Evolutionary conservation across 2,888 invertebrate species (phyloP), one percentile per base, ranked within the genome.

Genomic region (Alcis repandata): DNA sequence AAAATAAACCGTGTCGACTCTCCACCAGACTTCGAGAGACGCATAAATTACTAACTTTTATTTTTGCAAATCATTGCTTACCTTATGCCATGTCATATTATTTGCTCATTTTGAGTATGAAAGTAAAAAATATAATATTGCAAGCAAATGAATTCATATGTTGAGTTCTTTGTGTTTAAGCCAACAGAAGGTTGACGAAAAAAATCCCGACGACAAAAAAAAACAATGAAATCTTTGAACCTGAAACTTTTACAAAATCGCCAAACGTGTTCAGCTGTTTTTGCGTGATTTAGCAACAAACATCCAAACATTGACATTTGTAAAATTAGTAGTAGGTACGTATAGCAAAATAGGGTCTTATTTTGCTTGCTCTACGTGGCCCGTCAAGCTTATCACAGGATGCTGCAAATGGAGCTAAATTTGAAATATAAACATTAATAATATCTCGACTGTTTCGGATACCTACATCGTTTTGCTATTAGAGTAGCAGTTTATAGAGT

Each of bases 381-480:
- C 60, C 48, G 57, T 61, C 67, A 64, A 64, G 22, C 56, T 59
- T 70, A 70, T 68, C 69, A 52, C 41, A 52, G 43, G 58, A 64
- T 59, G 59, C 63, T 68, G 58, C 57, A 51, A 67, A 67, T 67
- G 45, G 64, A 57, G 53, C 33, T 74, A 73, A 70, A 70, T 74
- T 71, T 77, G 72, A 79, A 82, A 82, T 84, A 82, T 84, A 79
- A 79, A 74, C 79, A 80, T 82, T 82, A 81, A 82, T 74, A 58
- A 63, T 83, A 83, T 83, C 75, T 71, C 62, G 54, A 78, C 74
- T 79, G 70, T 79, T 79, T 81, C 71, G 73, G 76, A 74, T 83
- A 89, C n/a, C n/a, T n/a, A n/a, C 88, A 87, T 62, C 84, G 86
- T 87, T 88, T 80, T 73, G 83, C 88, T 85, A 89, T 86, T 87